phyloP scores from a whole-genome alignment of 2,797 vertebrate genomes.

The Adelosebastes latens region DNA sequence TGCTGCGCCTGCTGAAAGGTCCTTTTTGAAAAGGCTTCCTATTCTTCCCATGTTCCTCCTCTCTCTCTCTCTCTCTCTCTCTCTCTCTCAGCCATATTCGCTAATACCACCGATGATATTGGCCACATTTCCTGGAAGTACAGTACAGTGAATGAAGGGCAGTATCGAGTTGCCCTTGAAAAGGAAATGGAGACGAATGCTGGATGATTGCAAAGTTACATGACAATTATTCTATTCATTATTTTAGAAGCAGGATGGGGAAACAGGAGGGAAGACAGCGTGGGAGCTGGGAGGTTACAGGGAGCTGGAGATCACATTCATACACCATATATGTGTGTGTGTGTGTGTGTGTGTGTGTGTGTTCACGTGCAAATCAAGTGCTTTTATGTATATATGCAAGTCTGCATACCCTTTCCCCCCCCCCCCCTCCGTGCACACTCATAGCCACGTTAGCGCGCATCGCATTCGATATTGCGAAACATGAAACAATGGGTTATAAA shows the following conservation, averaged over 20 bases:
- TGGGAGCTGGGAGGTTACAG: slow-evolving; percentile 67
- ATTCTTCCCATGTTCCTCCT: slow-evolving; percentile 39
- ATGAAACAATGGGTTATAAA: slow-evolving; percentile 81
- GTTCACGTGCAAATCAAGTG: slow-evolving; percentile 45
- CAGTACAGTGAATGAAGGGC: slow-evolving; percentile 71
- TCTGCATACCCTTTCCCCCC: slow-evolving; percentile 2
- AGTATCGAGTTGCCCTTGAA: slow-evolving; percentile 77
- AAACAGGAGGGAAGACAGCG: slow-evolving; percentile 54
- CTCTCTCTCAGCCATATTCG: slow-evolving; percentile 31
- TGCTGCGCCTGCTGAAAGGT: slow-evolving; percentile 72
- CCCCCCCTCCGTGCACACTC: slow-evolving; percentile 12
- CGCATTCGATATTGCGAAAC: slow-evolving; percentile 69
- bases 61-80: slow-evolving; percentile 18
- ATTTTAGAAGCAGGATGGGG: slow-evolving; percentile 69
- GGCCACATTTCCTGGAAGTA: slow-evolving; percentile 78
- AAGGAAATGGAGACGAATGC: slow-evolving; percentile 76
- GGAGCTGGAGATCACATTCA: slow-evolving; percentile 65
- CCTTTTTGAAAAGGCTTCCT: slow-evolving; percentile 69
- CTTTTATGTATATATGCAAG: slow-evolving; percentile 62
- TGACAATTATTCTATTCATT: slow-evolving; percentile 85
- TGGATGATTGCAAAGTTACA: slow-evolving; percentile 79
- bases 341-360: slow-evolving; percentile 3
- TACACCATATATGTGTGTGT: slow-evolving; percentile 20
- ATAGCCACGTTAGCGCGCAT: slow-evolving; percentile 13
- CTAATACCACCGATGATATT: slow-evolving; percentile 69